Base-by-base conservation (phyloP, 1,140 invertebrate species). In the Ooceraea biroi region DNA sequence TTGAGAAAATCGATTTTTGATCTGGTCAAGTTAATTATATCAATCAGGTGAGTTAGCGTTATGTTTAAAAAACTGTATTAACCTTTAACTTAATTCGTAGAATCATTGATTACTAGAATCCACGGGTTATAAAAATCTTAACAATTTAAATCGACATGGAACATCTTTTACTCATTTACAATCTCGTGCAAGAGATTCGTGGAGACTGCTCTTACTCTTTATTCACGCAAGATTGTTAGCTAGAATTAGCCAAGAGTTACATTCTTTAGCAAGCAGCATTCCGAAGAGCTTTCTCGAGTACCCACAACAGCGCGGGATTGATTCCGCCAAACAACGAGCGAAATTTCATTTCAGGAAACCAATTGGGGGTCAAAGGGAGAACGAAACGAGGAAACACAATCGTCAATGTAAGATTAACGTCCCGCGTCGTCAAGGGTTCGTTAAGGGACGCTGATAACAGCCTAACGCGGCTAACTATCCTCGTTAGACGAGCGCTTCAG, bases 321-420 rank as follows among this genome's bases (percentile, higher is more conserved):
- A 41, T 30, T 1, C 22, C 65, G 11, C 30, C 44, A 25, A 3
- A 65, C 27, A 63, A 50, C 65, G 50, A 36, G 61, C 22, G 8
- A 74, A 30, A 77, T 36, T 77, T 19, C 14, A 77, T 77, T 77
- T 77, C 41, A 36, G 36, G 27, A 48, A n/a, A 27, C 44, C 30
- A 77, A 77, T 77, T 77, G 30, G 12, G 27, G 14, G 19, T 36
- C 27, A 65, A 52, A 25, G 60, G 27, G 19, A 66, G 11, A n/a
- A n/a, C n/a, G 36, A n/a, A 74, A 60, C 58, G 36, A 19, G 44
- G 55, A 27, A 52, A n/a, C 12, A 19, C 46, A 50, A 73, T 11
- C 17, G 19, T 48, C 30, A 2, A 50, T 50, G 73, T n/a, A 57
- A 77, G 27, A 76, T 25, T 66, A 66, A 17, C 25, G 30, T 36